Evolutionary conservation across 2,888 invertebrate genomes (phyloP).

Genomic region (Ceramica pisi): DNA sequence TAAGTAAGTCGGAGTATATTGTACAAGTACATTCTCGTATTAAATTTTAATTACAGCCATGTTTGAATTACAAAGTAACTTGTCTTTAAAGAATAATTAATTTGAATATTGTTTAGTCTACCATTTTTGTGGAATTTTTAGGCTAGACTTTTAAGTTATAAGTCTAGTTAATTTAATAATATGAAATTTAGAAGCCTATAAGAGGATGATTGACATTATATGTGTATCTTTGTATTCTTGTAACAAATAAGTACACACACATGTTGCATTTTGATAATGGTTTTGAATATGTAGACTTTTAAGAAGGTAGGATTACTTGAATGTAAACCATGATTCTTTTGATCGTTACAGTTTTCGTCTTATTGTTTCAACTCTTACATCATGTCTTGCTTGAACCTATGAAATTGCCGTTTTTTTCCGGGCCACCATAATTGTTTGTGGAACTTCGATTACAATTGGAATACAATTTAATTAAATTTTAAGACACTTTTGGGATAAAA

Average conservation of each 20-base stretch:
- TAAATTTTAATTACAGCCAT: slow-evolving; percentile 35
- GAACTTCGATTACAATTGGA: too few relatives aligned
- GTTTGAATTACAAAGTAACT: slow-evolving; percentile 37
- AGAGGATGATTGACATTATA: too few relatives aligned
- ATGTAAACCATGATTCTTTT: neutral
- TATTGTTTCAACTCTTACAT: too few relatives aligned
- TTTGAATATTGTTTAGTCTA: slow-evolving; percentile 9
- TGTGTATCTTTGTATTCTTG: too few relatives aligned
- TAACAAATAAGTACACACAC: too few relatives aligned
- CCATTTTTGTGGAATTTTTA: slow-evolving; percentile 7
- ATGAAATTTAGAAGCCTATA: neutral
- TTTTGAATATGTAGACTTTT: neutral
- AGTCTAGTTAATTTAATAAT: neutral
- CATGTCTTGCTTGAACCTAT: too few relatives aligned
- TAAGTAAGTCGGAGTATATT: slow-evolving; percentile 36
- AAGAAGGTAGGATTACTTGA: neutral
- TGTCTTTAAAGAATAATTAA: slow-evolving; percentile 32
- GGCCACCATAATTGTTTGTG: too few relatives aligned
- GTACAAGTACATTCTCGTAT: slow-evolving; percentile 19
- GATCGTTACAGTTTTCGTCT: too few relatives aligned
- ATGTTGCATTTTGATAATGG: too few relatives aligned
- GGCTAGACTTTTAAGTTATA: neutral
- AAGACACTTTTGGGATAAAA: too few relatives aligned
- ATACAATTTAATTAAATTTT: too few relatives aligned
- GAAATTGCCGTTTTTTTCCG: too few relatives aligned